Base-by-base conservation (phyloP, 2,888 invertebrate genomes). In the Hemistola chrysoprasaria region DNA sequence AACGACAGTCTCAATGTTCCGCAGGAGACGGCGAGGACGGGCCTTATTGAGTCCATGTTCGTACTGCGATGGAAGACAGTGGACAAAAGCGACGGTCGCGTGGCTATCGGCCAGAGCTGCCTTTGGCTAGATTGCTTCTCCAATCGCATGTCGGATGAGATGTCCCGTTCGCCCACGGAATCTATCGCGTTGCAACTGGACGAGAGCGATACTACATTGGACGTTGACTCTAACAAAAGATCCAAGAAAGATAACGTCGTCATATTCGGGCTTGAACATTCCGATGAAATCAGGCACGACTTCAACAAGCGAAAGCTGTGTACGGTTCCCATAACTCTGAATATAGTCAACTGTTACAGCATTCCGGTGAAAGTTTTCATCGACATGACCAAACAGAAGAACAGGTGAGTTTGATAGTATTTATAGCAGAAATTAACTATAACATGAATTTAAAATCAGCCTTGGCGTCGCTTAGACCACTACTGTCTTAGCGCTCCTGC, bases 51-150 rank as follows among this genome's bases (percentile, higher is more conserved):
- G 38, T 88, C 90, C 0, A 87, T 87, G 80, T 75, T 90, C 47
- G 66, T 89, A 7, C 59, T 90, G 9, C 67, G 88, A 47, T 92
- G 92, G 92, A 87, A 80, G 59, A 91, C 91, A 0, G 78, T 84
- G 40, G 91, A 93, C 56, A 90, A 84, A 51, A 84, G 78, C 5
- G 90, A 86, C 21, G 90, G 88, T 25, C 86, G 90, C 40, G 78
- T 87, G 3, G 91, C 92, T 6, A 74, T 92, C 32, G 95, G 95
- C 0, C 95, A 95, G 59, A 94, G 93, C 62, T 92, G 92, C 59
- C 71, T 94, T 8, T 92, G 92, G 62, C 67, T 94, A 41, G 89
- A 92, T 43, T 90, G 90, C 56, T 87, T 93, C 43, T 90, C 90
- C 50, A 86, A 89, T 64, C 74, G 85, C 9, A 77, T 90, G 44